Conservation (phyloP, 92 coral and sea anemone genomes). For the Micromussa lordhowensis region DNA sequence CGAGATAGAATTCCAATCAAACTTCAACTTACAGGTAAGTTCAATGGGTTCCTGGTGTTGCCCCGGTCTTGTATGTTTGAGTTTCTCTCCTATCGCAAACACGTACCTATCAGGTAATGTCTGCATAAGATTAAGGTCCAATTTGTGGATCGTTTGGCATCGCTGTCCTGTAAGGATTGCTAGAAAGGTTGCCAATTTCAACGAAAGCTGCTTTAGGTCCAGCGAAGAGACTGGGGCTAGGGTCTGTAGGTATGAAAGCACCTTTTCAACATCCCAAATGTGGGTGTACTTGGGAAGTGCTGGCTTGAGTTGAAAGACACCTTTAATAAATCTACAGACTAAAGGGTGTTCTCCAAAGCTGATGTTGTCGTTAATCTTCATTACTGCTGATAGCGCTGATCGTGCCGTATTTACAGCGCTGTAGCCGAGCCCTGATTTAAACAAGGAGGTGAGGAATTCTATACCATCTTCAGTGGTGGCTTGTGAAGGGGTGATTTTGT, state of each 20-base stretch:
- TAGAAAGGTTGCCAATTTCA: neutral
- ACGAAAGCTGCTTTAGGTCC: constrained; percentile 2
- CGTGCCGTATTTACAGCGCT: constrained; percentile 65
- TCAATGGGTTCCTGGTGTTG: constrained; percentile 12
- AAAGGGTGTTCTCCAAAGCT: constrained; percentile 37
- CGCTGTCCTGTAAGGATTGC: constrained; percentile 15
- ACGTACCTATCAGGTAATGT: neutral
- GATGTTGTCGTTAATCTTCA: constrained; percentile 26
- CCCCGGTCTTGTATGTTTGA: constrained; percentile 14
- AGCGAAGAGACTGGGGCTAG: constrained; percentile 5
- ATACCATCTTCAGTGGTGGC: constrained; percentile 28
- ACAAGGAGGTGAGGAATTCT: constrained; percentile 44
- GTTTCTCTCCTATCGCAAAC: neutral
- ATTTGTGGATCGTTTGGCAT: constrained; percentile 19
- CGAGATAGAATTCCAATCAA: constrained; percentile 26
- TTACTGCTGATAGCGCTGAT: constrained; percentile 51
- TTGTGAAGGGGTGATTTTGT: neutral
- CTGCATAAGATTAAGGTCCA: neutral
- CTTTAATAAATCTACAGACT: constrained; percentile 8
- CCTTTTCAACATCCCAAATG: constrained; percentile 24
- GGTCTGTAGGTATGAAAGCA: neutral
- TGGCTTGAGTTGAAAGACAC: constrained; percentile 34
- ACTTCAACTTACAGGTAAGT: constrained; percentile 36
- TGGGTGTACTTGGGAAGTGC: constrained; percentile 17
- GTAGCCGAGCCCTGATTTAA: constrained; percentile 36